Evolutionary conservation across 2,888 invertebrate genomes (phyloP), one percentile per base, ranked within the genome.

Genomic region (Gymnoscelis rufifasciata): DNA sequence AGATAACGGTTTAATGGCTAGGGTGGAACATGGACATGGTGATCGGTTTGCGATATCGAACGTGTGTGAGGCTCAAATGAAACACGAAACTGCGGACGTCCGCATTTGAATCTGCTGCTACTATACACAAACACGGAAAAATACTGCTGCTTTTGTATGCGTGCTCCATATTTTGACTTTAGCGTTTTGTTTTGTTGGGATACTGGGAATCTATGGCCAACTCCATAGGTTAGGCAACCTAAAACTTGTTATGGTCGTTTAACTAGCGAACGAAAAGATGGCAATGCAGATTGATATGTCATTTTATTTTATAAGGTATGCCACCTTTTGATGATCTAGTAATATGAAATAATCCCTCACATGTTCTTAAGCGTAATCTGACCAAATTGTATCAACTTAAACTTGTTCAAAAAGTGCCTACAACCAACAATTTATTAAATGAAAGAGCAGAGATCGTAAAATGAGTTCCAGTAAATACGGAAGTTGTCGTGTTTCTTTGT

Each of bases 61-160:
- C n/a, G n/a, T n/a, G 33, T 19, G 15, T 33, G 15, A n/a, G 6
- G 33, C 19, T 33, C 15, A 75, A 74, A 77, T 72, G 64, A 62
- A 69, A 72, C 71, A 69, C 71, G 70, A 71, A 70, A 74, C 65
- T 64, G 60, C 68, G 66, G 62, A 68, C 15, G 14, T 31, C 60
- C 62, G 46, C 52, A 52, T 47, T 48, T 56, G 54, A 52, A 54
- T 56, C 48, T 52, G 43, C 51, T 50, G 51, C 50, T 45, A 43
- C 52, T 54, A 31, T 30, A 41, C 39, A 38, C 50, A 53, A 53
- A 55, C 55, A 57, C 52, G 54, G 42, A 31, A 47, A 56, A 54
- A 52, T 44, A 56, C 47, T 37, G 42, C 38, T 23, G 12, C 35
- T 54, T 56, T 52, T 51, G 7, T 43, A 30, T 48, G 41, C 40